phyloP scores from a whole-genome alignment of 2,888 invertebrate species.

The Eledona agricola region DNA sequence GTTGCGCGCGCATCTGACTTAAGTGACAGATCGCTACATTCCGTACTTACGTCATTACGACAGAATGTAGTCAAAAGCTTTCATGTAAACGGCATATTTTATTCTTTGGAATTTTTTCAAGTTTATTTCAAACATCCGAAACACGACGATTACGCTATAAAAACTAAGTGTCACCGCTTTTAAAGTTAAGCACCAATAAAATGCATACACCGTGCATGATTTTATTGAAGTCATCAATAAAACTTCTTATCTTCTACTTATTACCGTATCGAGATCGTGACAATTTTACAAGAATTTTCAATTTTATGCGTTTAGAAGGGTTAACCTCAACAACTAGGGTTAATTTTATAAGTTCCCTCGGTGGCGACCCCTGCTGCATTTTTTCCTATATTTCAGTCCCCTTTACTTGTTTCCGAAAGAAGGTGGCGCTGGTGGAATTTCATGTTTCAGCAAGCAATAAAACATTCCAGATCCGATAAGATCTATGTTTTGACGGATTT shows the following conservation, averaged over 20 bases:
- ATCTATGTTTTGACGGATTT: slow-evolving; percentile 15
- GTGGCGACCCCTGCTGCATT: slow-evolving; percentile 21
- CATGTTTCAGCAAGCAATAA: slow-evolving; percentile 20
- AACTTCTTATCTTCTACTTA: slow-evolving; percentile 16
- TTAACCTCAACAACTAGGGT: too few species aligned
- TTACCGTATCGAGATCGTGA: too few species aligned
- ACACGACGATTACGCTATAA: slow-evolving; percentile 25
- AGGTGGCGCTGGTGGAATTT: slow-evolving; percentile 21
- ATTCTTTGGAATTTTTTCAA: slow-evolving; percentile 24
- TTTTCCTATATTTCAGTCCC: slow-evolving; percentile 3
- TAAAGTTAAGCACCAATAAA: slow-evolving; percentile 29
- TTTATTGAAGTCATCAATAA: slow-evolving; percentile 33
- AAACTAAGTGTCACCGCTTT: slow-evolving; percentile 29
- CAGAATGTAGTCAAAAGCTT: slow-evolving; percentile 33
- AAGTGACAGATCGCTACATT: slow-evolving; percentile 29
- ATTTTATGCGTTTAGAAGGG: too few species aligned
- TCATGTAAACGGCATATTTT: slow-evolving; percentile 30
- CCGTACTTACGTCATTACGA: slow-evolving; percentile 27
- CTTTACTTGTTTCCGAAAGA: slow-evolving; percentile 16
- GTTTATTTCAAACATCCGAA: slow-evolving; percentile 26
- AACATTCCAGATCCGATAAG: slow-evolving; percentile 15
- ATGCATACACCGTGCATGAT: slow-evolving; percentile 15
- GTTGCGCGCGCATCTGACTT: slow-evolving; percentile 37
- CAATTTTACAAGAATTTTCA: too few species aligned
- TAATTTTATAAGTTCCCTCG: too few species aligned